These are phyloP conservation scores for Acleris sparsana DNA, from an alignment of 2,888 invertebrate genomes.

Conservation along the genomic window DNA sequence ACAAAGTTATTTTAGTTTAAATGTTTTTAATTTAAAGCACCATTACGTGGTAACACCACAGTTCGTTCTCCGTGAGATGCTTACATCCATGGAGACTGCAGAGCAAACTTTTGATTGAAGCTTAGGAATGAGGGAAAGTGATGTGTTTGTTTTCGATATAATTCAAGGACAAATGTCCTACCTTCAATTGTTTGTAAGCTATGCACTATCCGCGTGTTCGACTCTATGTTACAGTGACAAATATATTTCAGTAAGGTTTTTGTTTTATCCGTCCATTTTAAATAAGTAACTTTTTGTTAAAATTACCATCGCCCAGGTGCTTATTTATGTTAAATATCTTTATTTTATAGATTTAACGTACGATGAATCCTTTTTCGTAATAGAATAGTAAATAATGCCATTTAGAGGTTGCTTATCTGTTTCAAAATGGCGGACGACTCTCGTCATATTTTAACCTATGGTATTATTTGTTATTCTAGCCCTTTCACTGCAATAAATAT, in stretches of 20 bases:
- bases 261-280: constrained; percentile 26
- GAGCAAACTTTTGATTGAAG: too few species aligned
- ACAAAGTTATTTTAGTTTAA: constrained; percentile 33
- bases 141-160: too few species aligned
- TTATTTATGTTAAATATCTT: constrained; percentile 1
- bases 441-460: too few species aligned
- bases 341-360: not conserved
- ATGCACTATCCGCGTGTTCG: too few species aligned
- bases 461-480: too few species aligned
- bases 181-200: too few species aligned
- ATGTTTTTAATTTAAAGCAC: constrained; percentile 23
- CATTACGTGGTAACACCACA: constrained; percentile 8
- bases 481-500: too few species aligned
- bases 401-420: not conserved
- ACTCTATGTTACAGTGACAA: not conserved
- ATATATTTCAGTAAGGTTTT: constrained; percentile 12
- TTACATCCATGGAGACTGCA: too few species aligned
- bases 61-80: not conserved
- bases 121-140: too few species aligned
- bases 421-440: too few species aligned
- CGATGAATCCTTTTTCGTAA: not conserved
- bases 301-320: constrained; percentile 18
- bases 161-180: too few species aligned
- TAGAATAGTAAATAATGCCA: not conserved
- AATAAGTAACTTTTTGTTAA: constrained; percentile 18